Conservation (phyloP, 2,888 invertebrate genomes). For the Cheilosia variabilis region DNA sequence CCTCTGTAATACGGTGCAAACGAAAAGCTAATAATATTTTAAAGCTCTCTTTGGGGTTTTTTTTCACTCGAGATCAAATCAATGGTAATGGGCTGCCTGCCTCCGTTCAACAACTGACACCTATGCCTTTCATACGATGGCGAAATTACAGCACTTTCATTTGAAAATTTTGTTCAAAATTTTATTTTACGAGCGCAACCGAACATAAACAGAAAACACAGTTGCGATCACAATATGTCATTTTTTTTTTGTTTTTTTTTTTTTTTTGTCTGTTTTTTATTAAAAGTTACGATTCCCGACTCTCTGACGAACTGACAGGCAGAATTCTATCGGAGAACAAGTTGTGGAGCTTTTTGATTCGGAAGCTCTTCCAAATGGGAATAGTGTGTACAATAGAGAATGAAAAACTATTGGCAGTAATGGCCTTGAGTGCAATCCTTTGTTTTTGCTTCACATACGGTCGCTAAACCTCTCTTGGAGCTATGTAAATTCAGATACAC, state of each 20-base stretch:
- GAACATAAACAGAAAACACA: slow-evolving; percentile 24
- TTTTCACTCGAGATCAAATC: slow-evolving; percentile 25
- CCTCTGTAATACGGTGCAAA: slow-evolving; percentile 4
- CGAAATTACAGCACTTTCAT: no score
- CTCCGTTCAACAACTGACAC: neutral
- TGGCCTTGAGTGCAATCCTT: slow-evolving; percentile 53
- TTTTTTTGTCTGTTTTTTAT: no score
- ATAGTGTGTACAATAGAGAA: slow-evolving; percentile 1
- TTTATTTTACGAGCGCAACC: slow-evolving; percentile 5
- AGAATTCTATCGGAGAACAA: slow-evolving; percentile 2
- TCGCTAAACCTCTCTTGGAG: neutral
- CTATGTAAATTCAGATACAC: neutral
- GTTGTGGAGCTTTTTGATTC: slow-evolving; percentile 8
- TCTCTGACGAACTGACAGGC: neutral
- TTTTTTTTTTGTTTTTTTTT: slow-evolving; percentile 16
- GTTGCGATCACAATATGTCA: neutral
- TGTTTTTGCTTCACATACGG: slow-evolving; percentile 22
- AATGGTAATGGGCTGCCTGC: slow-evolving; percentile 1
- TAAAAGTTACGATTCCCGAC: slow-evolving; percentile 2
- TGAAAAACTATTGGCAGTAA: slow-evolving; percentile 33
- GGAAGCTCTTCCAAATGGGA: slow-evolving; percentile 3
- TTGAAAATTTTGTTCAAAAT: neutral
- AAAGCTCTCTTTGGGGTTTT: slow-evolving; percentile 16
- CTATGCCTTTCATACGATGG: neutral
- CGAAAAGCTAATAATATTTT: slow-evolving; percentile 8